Base-by-base conservation (phyloP, 2,113 vertebrate genomes). In the Sapayoa aenigma region DNA sequence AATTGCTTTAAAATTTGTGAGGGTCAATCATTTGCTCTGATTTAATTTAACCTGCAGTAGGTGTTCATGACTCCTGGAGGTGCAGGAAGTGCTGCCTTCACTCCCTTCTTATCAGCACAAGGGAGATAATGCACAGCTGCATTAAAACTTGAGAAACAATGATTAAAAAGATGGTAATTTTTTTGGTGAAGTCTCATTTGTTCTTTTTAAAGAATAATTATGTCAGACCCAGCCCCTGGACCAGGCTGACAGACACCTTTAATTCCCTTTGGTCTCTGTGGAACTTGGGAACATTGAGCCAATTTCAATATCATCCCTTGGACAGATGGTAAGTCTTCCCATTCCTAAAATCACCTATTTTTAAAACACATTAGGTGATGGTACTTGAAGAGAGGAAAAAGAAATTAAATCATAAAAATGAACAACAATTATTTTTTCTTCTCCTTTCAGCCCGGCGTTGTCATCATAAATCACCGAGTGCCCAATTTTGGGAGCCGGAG, bases 371-470 rank as follows among this genome's bases (percentile, higher is more conserved):
- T 82, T 42, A 80, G 37, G 67, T 5, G 1, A 59, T 17, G 28
- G 18, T 5, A 35, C 75, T 83, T n/a, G 49, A 56, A n/a, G 66
- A 39, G 53, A 39, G 7, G 47, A 21, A 37, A 53, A 85, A 92
- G 5, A 82, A 89, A 63, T 21, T 19, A 66, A 87, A 59, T 72
- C 65, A 44, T 87, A 82, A 92, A 87, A 72, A 72, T 39, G 69
- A 84, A 35, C 77, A 85, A 76, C 55, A 84, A 76, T 75, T 79
- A 85, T 95, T 94, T 97, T 87, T 75, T 27, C 71, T 73, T 49
- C 39, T 14, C 1, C 0, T 80, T 73, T 27, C 60, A 46, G 56
- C 87, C 65, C 49, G 79, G 62, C 37, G 4, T 9, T 84, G 67
- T 72, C 71, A 50, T 27, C 30, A 63, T 42, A 89, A 95, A 93